Evolutionary conservation across 2,797 vertebrate species (phyloP).

Genomic region (Malacoraja senta): DNA sequence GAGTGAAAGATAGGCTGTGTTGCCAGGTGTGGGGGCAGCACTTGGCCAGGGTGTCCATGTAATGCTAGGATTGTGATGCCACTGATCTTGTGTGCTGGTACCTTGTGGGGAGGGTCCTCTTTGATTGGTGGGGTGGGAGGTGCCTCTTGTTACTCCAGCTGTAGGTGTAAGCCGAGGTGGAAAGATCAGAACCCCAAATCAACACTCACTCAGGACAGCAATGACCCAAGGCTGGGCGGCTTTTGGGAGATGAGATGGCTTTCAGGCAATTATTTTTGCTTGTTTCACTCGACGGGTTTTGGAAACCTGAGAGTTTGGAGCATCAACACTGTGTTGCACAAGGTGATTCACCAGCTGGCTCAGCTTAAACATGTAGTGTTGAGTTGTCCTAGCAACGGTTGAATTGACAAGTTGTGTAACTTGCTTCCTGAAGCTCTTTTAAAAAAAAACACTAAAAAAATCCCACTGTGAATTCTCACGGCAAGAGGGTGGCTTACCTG

Average conservation of each 20-base stretch:
- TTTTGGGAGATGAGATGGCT: not conserved
- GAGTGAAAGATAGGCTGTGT: not conserved
- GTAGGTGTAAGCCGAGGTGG: not conserved
- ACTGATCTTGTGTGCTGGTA: not conserved
- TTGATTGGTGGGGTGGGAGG: conserved; percentile 4
- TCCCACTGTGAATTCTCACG: not conserved
- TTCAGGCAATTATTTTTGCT: not conserved
- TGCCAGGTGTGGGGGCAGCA: not conserved
- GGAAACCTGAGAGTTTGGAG: not conserved
- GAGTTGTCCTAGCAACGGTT: not conserved
- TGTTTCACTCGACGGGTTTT: not conserved
- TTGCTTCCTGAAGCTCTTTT: not conserved
- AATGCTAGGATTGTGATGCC: conserved; percentile 21
- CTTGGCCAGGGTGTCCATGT: not conserved
- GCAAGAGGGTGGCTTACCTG: not conserved
- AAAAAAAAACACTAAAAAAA: not conserved
- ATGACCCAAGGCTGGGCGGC: not conserved
- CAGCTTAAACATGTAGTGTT: not conserved
- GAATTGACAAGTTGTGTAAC: not conserved
- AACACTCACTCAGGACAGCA: not conserved
- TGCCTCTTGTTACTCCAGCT: not conserved
- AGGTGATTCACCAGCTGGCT: not conserved
- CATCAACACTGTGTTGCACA: not conserved
- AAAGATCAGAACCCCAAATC: not conserved
- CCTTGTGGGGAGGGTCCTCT: not conserved